phyloP scores from a whole-genome alignment of 2,113 vertebrate genomes.

The Salvator merianae region DNA sequence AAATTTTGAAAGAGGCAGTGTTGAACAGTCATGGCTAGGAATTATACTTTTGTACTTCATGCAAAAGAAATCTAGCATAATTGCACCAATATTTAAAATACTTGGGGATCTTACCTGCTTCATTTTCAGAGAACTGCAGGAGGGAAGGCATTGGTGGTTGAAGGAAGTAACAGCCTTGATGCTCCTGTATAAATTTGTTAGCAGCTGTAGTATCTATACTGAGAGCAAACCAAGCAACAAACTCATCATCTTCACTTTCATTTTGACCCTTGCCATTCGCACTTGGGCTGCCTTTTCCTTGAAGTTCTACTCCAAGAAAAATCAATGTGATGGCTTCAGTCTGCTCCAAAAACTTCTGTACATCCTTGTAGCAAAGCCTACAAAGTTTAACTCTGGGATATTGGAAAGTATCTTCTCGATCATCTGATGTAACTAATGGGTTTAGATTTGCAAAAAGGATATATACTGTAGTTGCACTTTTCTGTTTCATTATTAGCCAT shows the following conservation, averaged over 20 bases:
- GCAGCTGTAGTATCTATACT: constrained; percentile 72
- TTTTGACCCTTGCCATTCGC: constrained; percentile 6
- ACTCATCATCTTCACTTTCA: constrained; percentile 66
- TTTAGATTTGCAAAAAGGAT: constrained; percentile 86
- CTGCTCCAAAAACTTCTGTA: constrained; percentile 78
- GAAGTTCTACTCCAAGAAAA: constrained; percentile 90
- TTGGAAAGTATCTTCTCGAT: constrained; percentile 48
- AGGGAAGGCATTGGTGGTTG: constrained; percentile 83
- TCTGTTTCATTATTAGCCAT: constrained; percentile 83
- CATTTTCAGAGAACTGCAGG: constrained; percentile 83
- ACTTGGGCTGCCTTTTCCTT: constrained; percentile 36
- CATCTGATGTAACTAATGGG: constrained; percentile 78
- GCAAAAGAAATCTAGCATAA: too few species aligned
- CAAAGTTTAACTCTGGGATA: constrained; percentile 78
- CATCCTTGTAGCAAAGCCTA: constrained; percentile 71
- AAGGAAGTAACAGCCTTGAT: constrained; percentile 81
- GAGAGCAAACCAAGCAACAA: constrained; percentile 91
- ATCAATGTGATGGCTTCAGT: constrained; percentile 72
- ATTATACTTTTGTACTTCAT: too few species aligned
- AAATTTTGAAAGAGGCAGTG: background rate
- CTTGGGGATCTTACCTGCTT: constrained; percentile 85
- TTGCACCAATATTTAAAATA: too few species aligned
- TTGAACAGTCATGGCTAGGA: too few species aligned
- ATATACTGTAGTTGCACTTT: constrained; percentile 78
- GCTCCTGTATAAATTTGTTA: constrained; percentile 74